phyloP scores from a whole-genome alignment of 2,797 vertebrate genomes.

The Sciurus carolinensis region DNA sequence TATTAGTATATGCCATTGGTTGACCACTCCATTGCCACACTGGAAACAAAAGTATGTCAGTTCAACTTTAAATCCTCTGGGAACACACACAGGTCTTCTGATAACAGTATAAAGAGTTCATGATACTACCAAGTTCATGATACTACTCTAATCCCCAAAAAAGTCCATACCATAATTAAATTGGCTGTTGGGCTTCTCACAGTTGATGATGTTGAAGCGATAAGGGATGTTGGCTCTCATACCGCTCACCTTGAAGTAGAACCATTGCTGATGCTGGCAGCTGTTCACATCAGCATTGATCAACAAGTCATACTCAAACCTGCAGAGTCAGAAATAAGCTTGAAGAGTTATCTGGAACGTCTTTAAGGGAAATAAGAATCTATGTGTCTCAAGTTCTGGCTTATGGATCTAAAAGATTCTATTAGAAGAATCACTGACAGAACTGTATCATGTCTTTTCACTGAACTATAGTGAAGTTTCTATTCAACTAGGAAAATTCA shows the following conservation, averaged over 20 bases:
- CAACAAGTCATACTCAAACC: constrained; percentile 95
- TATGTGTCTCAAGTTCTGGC: not conserved
- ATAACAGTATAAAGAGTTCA: not conserved
- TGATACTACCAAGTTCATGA: not conserved
- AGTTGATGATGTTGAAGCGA: constrained; percentile 97
- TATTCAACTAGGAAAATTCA: not conserved
- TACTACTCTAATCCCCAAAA: fast-evolving
- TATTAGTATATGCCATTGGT: fast-evolving
- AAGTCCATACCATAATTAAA: constrained; percentile 95
- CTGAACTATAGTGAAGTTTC: not conserved
- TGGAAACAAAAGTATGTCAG: not conserved
- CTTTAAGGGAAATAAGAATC: not conserved
- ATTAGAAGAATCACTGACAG: not conserved
- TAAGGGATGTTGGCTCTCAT: constrained; percentile 91
- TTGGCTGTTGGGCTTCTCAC: constrained; percentile 97
- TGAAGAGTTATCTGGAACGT: not conserved
- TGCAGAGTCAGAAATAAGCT: constrained; percentile 76
- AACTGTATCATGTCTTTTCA: not conserved
- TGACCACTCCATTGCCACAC: not conserved
- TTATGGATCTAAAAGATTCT: not conserved
- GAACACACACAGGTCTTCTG: not conserved
- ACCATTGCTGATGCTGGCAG: constrained; percentile 94
- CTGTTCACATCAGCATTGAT: constrained; percentile 94
- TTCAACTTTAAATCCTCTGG: not conserved
- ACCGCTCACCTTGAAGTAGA: constrained; percentile 95